These are phyloP conservation scores for Cheilosia vernalis DNA, from an alignment of 2,888 invertebrate species.

Conservation along the genomic window DNA sequence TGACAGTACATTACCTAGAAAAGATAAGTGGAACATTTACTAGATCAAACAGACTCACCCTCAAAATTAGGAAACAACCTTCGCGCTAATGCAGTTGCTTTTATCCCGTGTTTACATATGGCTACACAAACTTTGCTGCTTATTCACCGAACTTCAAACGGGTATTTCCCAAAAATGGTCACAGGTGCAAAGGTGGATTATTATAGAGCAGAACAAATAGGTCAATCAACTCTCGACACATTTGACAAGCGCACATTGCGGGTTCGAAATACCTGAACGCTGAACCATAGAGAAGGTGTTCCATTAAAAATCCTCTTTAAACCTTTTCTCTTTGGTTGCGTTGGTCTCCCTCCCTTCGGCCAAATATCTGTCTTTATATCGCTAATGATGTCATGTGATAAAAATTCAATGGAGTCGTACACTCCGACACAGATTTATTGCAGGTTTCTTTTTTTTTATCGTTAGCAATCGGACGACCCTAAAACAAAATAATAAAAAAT, in stretches of 20 bases:
- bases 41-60: conserved; percentile 61
- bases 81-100: not conserved
- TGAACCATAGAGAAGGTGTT: conserved; percentile 42
- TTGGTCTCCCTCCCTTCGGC: not conserved
- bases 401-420: conserved; percentile 56
- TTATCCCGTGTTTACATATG: conserved; percentile 6
- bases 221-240: conserved; percentile 64
- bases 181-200: not conserved
- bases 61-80: conserved; percentile 18
- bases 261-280: conserved; percentile 14
- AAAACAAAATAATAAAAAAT: conserved; percentile 33
- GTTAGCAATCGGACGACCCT: conserved; percentile 39
- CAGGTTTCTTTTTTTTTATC: conserved; percentile 30
- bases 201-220: conserved; percentile 50
- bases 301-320: conserved; percentile 34
- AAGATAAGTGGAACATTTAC: conserved; percentile 36
- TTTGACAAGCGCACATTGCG: conserved; percentile 23
- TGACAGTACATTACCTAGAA: conserved; percentile 9
- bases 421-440: conserved; percentile 60
- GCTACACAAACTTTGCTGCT: conserved; percentile 17
- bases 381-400: conserved; percentile 69
- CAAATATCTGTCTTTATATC: conserved; percentile 19
- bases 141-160: conserved; percentile 23
- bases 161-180: conserved; percentile 25
- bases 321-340: conserved; percentile 14